Conservation (phyloP, 2,113 vertebrate genomes). For the Lamprologus ornatipinnis region DNA sequence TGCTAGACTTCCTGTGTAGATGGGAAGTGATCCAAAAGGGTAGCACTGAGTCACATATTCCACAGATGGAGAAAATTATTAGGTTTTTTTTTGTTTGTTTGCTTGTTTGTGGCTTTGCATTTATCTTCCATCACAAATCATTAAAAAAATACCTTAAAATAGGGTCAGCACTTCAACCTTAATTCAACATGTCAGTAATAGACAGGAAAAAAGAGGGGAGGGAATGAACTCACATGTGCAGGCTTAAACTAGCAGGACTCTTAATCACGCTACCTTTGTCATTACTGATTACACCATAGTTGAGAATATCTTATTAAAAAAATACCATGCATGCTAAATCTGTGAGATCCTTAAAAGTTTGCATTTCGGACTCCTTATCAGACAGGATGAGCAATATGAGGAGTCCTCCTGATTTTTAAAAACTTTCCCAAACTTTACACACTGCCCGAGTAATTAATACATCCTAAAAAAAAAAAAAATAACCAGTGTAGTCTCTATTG, state of each 20-base stretch:
- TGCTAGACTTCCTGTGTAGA: constrained; percentile 60
- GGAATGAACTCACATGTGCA: not conserved
- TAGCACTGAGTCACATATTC: constrained; percentile 53
- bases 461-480: not conserved
- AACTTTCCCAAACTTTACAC: not conserved
- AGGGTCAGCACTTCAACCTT: not conserved
- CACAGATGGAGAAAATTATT: constrained; percentile 13
- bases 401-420: not conserved
- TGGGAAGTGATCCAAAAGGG: constrained; percentile 49
- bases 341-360: not conserved
- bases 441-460: not conserved
- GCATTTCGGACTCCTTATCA: not conserved
- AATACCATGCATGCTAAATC: not conserved
- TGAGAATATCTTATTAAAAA: not conserved
- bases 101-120: not conserved
- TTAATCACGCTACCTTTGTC: not conserved
- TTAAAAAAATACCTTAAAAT: not conserved
- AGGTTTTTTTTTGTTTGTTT: not conserved
- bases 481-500: not conserved
- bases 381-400: not conserved
- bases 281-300: not conserved
- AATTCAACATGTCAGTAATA: constrained; percentile 2
- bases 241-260: not conserved
- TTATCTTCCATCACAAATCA: constrained; percentile 1
- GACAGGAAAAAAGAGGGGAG: not conserved